Evolutionary conservation across 2,888 invertebrate species (phyloP), one percentile per base, ranked within the genome.

Genomic region (Caenorhabditis becei): DNA sequence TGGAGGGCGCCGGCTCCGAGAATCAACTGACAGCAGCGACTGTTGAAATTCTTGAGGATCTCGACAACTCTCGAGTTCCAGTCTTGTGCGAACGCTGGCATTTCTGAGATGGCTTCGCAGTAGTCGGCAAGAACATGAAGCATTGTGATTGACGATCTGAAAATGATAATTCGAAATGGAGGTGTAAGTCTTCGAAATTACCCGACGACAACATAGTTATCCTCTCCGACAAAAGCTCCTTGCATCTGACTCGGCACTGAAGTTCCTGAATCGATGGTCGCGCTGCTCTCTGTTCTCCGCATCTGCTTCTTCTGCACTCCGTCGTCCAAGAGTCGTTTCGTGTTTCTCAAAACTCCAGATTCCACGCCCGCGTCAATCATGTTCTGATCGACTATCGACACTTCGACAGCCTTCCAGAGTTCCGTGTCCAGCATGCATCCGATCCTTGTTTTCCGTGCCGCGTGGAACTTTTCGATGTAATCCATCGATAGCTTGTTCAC

Each of bases 1-100:
- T 96, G 95, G 91, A 98, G 94, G 7, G 99, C 98, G 53, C 97
- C 97, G 49, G 97, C 98, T 53, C 97, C 98, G 70, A 99, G 93
- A 69, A 99, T 96, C 87, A 99, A 93, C 92, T 97, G 97, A 92
- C 96, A 97, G 1, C 93, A 92, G 71, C 93, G 91, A 69, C 87
- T 86, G 65, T 84, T 93, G 88, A 93, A 93, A 66, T 91, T 91
- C 91, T 93, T 91, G 20, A 91, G 80, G n/a, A 93, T 84, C 75
- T 93, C 92, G 44, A 93, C 88, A 2, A 92, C 72, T 92, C 92
- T 97, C 3, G 81, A 81, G 32, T 82, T 81, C 69, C 84, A 80
- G n/a, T 86, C 83, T 47, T 86, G 74, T 1, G 83, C 81, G 58
- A 83, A 86, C 4, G 77, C 67, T 0, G 95, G 94, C 49, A 96